These are phyloP conservation scores for Agrotis exclamationis DNA, from an alignment of 2,888 invertebrate species.

Conservation along the genomic window DNA sequence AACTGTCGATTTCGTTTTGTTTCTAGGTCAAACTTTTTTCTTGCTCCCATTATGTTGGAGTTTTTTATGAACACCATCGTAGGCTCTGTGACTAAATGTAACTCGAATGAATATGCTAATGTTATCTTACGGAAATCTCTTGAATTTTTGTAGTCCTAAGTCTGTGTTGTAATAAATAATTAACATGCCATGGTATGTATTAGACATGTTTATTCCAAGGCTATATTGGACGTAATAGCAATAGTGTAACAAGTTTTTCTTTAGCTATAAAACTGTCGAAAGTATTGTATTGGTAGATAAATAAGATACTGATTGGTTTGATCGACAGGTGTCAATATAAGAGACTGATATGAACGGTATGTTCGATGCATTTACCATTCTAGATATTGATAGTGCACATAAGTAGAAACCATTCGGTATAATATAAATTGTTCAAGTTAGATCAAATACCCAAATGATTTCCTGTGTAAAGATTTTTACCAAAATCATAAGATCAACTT, in stretches of 20 bases:
- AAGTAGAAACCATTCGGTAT: background rate
- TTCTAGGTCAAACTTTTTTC: constrained; percentile 39
- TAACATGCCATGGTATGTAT: constrained; percentile 57
- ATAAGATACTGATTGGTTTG: constrained; percentile 52
- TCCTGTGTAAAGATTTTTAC: background rate
- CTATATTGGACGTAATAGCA: constrained; percentile 42
- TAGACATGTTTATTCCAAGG: constrained; percentile 60
- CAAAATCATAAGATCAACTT: background rate
- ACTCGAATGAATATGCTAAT: constrained; percentile 59
- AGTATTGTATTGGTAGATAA: constrained; percentile 52
- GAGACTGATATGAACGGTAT: constrained; percentile 28
- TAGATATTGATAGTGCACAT: constrained; percentile 18
- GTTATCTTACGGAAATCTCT: constrained; percentile 63
- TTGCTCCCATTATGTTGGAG: constrained; percentile 12
- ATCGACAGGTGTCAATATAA: constrained; percentile 57
- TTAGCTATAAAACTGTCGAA: constrained; percentile 52
- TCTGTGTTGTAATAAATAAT: constrained; percentile 62
- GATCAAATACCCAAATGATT: background rate
- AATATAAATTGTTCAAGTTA: background rate
- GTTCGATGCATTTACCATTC: constrained; percentile 37
- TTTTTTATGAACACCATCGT: constrained; percentile 37
- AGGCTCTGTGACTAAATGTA: constrained; percentile 42
- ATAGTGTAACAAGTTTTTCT: constrained; percentile 54
- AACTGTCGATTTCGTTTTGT: constrained; percentile 44
- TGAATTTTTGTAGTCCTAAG: constrained; percentile 58